Conservation (phyloP, 2,888 invertebrate genomes). For the Hydropsyche betteni region DNA sequence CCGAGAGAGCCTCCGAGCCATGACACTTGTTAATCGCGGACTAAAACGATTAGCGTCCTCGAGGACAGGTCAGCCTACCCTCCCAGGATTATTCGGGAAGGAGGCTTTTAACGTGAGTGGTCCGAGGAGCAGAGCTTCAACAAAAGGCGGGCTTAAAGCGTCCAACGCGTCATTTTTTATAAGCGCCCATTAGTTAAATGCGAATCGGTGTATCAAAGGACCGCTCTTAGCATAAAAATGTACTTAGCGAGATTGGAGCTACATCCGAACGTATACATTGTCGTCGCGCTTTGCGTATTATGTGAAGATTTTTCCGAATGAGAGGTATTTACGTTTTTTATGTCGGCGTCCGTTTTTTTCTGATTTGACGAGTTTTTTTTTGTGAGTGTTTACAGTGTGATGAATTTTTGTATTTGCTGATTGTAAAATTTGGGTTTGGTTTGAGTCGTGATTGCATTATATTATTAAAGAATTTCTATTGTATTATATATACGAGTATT, state of each 20-base stretch:
- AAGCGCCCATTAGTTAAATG: conserved; percentile 30
- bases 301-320: too few species aligned
- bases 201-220: conserved; percentile 23
- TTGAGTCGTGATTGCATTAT: too few species aligned
- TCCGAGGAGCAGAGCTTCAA: conserved; percentile 13
- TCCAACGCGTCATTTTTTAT: conserved; percentile 34
- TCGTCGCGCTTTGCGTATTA: too few species aligned
- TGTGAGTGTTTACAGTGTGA: too few species aligned
- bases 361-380: too few species aligned
- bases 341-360: too few species aligned
- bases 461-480: too few species aligned
- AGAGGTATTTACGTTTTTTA: too few species aligned
- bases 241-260: conserved; percentile 18
- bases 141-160: conserved; percentile 22
- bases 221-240: conserved; percentile 21
- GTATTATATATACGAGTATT: too few species aligned
- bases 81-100: background rate
- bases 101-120: conserved; percentile 36
- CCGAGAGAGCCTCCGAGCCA: too few species aligned
- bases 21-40: conserved; percentile 4
- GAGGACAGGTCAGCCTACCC: conserved; percentile 22
- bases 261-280: background rate
- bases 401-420: too few species aligned
- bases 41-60: conserved; percentile 32
- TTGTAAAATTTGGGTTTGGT: too few species aligned